Evolutionary conservation across 2,797 vertebrate species (phyloP), one percentile per base, ranked within the genome.

Genomic region (Aldrovandia affinis): DNA sequence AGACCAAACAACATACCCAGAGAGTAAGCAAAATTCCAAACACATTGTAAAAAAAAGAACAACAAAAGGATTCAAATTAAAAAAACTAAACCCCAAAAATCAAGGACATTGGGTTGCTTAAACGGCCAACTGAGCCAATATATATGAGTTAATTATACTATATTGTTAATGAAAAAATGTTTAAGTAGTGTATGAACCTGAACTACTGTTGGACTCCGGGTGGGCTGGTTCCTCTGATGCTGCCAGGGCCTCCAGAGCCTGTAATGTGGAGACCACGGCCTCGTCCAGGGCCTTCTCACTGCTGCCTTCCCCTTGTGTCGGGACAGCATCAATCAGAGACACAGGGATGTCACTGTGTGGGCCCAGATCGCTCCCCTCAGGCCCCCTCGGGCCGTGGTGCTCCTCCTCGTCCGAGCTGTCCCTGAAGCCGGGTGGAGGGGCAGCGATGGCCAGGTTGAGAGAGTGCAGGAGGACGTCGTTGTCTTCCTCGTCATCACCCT

Each of bases 131-230:
- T 92, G 95, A 94, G 94, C 91, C 94, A 93, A 91, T 91, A 90
- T 91, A 91, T n/a, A 94, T 94, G 95, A 95, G 95, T 95, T 94
- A 87, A 94, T 94, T 93, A 93, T 90, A 73, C 92, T 92, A 91
- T 92, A 88, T 89, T 92, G 93, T 97, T 96, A 99, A 95, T 98
- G 97, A 93, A 99, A 99, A 95, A 99, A 99, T 0, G 98, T 99
- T 96, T 98, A 97, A 94, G 99, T 97, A 92, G n/a, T n/a, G n/a
- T n/a, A n/a, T 97, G 97, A 95, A 99, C 98, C 98, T 99, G 98
- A 97, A 96, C 96, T 98, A 94, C 96, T 97, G 96, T 96, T 97
- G 78, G 97, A 97, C 93, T 98, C 97, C 25, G 91, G 92, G 12
- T 94, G 93, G 84, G 93, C 92, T 90, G 97, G 97, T 91, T 99